These are phyloP conservation scores for Atta colombica DNA, from an alignment of 1,140 invertebrate species.

Conservation along the genomic window DNA sequence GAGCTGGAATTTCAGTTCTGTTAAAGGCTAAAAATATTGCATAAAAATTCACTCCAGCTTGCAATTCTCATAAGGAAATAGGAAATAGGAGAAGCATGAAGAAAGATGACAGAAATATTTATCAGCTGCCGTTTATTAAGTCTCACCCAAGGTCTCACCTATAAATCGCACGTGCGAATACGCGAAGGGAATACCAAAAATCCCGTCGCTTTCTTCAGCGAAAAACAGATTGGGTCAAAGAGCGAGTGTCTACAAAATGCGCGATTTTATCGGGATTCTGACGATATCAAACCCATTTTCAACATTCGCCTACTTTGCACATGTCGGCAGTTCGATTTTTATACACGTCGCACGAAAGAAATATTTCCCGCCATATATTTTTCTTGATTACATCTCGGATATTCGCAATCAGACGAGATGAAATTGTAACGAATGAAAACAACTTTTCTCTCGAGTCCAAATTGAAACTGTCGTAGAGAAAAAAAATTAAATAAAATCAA, in stretches of 20 bases:
- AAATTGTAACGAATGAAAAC: not conserved
- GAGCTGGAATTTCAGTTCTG: too few species aligned
- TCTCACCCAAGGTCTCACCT: not conserved
- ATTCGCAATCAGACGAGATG: constrained; percentile 5
- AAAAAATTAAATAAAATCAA: not conserved
- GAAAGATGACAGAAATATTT: constrained; percentile 29
- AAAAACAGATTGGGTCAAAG: constrained; percentile 41
- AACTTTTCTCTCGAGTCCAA: not conserved
- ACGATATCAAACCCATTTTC: constrained; percentile 45
- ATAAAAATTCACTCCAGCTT: constrained; percentile 18
- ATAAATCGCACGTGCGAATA: not conserved
- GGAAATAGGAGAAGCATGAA: not conserved
- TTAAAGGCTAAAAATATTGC: not conserved
- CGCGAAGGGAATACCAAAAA: not conserved
- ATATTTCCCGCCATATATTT: constrained; percentile 55
- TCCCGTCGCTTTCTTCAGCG: not conserved
- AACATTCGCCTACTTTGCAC: constrained; percentile 33
- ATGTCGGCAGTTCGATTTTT: constrained; percentile 46
- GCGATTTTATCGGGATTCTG: constrained; percentile 27
- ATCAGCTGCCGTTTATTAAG: constrained; percentile 17
- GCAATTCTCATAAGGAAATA: not conserved
- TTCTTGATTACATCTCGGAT: constrained; percentile 32
- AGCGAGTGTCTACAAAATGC: constrained; percentile 23
- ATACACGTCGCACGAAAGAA: constrained; percentile 11
- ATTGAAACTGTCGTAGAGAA: not conserved